Evolutionary conservation across 2,113 vertebrate species (phyloP), one percentile per base, ranked within the genome.

Genomic region (Galbula dea): DNA sequence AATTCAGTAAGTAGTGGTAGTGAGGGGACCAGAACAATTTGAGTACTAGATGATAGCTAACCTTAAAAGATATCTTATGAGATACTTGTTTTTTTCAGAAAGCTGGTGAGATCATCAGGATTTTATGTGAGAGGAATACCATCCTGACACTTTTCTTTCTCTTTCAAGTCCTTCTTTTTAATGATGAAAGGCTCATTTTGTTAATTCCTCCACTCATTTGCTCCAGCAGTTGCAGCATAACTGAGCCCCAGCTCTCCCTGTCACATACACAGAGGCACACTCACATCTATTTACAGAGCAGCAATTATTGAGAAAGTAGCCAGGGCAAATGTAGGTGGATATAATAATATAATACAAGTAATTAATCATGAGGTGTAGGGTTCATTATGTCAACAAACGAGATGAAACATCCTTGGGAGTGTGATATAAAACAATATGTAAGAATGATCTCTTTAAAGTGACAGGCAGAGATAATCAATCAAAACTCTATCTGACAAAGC

Each of bases 381-480:
- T 92, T 96, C 88, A 93, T 94, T 93, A 93, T 95, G 90, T 94
- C 95, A 96, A 96, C 90, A 96, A 97, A 95, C 90, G 83, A 95
- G 94, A 93, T 95, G 90, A 97, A 92, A 82, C 80, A 83, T 95
- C 83, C 66, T 96, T 89, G 90, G 86, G 69, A 96, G 49, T 66
- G 66, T 90, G 76, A 95, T 91, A 89, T 93, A 91, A 94, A 96
- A 94, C 61, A 95, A 86, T 95, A 93, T 39, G 36, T 95, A 93
- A 88, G 83, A 93, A 95, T 90, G 82, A 96, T 96, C 94, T 91
- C 85, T 95, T 96, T 94, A 58, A 95, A 91, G 65, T 90, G 93
- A 93, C 89, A 94, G 65, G 68, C 39, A 93, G 48, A 93, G 24
- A 90, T 66, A 91, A 95, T 94, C 11, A 83, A 93, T 96, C 89